Base-by-base conservation (phyloP, 1,140 invertebrate genomes). In the Adoxophyes honmai region DNA sequence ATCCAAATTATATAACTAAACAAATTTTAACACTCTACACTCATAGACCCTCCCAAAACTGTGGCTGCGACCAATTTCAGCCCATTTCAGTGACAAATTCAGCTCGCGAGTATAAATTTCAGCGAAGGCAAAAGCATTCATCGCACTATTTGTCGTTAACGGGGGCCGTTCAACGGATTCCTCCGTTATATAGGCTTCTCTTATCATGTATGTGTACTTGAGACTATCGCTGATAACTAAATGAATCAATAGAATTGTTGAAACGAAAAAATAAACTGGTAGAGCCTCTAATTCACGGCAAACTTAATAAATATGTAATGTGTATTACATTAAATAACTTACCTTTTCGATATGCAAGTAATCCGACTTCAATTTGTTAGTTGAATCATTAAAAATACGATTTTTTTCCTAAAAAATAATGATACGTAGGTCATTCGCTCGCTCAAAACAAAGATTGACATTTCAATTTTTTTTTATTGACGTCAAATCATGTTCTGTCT, bases 101-200 rank as follows among this genome's bases (percentile, higher is more conserved):
- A 21, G 34, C 1, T 52, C 42, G 42, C 18, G n/a, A 48, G 7
- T 48, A n/a, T 48, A 48, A 4, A 81, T 83, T 61, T 60, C 70
- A 66, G 55, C 11, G 39, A 33, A 13, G 33, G 14, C 69, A 58
- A 62, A 62, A 60, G 55, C 59, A 64, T 68, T 73, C 72, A 86
- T 81, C 59, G 68, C 75, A 79, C 59, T 64, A 52, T 59, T 58
- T 52, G 52, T 9, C 52, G 18, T 52, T 81, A 80, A 85, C 80
- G 75, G 57, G 65, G 71, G 54, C 66, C 81, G 78, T 79, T 77
- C 52, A 75, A 83, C 78, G 75, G 66, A 64, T 68, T 60, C 52
- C 72, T 55, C 58, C 79, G 80, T 88, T 88, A 88, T 85, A 88
- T 88, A 88, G 75, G 66, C 63, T 71, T 39, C 51, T 42, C 75